A percentile compares a stretch with the other conserved stretches of the same genome.
Evolutionary conservation across 2,797 vertebrate species (phyloP).

Genomic region (Loriculus beryllinus): DNA sequence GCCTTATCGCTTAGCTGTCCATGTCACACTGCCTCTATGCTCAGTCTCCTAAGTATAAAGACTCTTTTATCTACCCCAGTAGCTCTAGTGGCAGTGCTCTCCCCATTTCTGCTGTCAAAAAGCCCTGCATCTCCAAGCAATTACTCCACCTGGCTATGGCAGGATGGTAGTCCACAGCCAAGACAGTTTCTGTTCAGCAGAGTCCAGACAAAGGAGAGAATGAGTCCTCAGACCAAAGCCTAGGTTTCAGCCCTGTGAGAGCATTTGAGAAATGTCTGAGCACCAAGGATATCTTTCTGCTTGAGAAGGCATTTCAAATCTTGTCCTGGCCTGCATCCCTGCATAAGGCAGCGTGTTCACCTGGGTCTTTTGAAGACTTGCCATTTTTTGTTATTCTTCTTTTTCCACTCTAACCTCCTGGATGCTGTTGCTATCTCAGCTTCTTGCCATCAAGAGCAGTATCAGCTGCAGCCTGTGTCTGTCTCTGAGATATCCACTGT

Average conservation of each 20-base stretch:
- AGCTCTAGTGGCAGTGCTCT: background rate
- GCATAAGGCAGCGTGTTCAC: background rate
- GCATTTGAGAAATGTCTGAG: background rate
- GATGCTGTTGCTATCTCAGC: background rate
- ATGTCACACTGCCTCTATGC: background rate
- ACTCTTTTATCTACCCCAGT: background rate
- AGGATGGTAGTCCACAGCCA: background rate
- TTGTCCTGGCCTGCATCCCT: background rate
- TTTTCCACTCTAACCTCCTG: background rate
- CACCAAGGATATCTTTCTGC: background rate
- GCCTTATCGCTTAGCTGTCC: background rate
- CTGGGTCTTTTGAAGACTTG: background rate
- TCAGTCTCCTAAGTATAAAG: background rate
- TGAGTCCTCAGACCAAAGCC: background rate
- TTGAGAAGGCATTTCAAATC: background rate
- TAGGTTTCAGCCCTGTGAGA: background rate
- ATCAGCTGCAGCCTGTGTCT: accelerated
- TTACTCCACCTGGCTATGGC: background rate
- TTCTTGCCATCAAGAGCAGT: background rate
- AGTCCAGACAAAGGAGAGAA: background rate
- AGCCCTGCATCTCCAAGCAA: background rate
- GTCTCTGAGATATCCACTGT: background rate
- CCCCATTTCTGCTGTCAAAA: background rate
- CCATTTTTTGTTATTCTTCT: background rate
- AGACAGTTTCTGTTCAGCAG: background rate